These are phyloP conservation scores for Ophion ellenae DNA, from an alignment of 2,888 invertebrate genomes.

Conservation along the genomic window DNA sequence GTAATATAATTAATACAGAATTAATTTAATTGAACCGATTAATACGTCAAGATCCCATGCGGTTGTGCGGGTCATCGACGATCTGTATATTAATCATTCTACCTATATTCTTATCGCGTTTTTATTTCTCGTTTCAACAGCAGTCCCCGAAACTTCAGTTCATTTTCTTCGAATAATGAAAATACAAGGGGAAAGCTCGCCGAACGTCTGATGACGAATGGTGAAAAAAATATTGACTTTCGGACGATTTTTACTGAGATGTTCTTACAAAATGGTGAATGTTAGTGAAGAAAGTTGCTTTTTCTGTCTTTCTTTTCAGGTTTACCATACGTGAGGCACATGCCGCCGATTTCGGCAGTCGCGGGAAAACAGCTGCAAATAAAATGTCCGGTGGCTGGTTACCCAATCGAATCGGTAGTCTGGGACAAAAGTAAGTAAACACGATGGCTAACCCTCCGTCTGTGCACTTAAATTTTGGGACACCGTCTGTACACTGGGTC, in stretches of 20 bases:
- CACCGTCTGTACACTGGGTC: no score
- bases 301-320: conserved; percentile 77
- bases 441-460: neutral
- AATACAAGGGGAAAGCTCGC: neutral
- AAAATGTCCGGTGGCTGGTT: conserved; percentile 86
- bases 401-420: conserved; percentile 84
- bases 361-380: conserved; percentile 84
- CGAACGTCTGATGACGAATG: neutral
- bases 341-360: conserved; percentile 83
- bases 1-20: no score
- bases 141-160: neutral
- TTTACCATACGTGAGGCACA: conserved; percentile 82
- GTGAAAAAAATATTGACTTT: neutral
- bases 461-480: no score
- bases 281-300: neutral
- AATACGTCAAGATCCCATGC: no score
- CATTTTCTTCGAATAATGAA: neutral
- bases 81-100: no score
- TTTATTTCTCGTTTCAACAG: no score
- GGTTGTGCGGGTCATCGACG: no score
- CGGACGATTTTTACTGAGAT: neutral
- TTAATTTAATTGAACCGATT: no score
- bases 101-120: no score
- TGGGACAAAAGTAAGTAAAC: conserved; percentile 85
- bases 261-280: neutral